Evolutionary conservation across 2,797 vertebrate genomes (phyloP), one percentile per base, ranked within the genome.

Genomic region (Apogon talboti): DNA sequence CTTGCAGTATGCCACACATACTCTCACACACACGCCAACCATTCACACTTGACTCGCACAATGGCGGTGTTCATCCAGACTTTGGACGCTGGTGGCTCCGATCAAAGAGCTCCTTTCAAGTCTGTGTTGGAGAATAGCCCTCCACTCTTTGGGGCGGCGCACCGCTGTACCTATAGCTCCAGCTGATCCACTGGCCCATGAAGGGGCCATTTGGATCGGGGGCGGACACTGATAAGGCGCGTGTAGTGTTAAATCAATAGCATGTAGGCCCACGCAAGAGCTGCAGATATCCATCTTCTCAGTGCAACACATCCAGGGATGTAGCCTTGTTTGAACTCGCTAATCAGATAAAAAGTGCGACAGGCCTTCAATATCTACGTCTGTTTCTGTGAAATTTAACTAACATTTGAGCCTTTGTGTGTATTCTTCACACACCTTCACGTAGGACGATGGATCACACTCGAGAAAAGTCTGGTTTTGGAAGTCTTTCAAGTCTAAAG

Each of bases 91-190:
- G 59, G 63, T 76, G 75, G 72, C 11, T 11, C 77, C 53, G 47
- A 78, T 91, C 87, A 90, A 88, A 90, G 87, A 74, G 59, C 66
- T 66, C 48, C 78, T 86, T 88, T 87, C 83, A 91, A 66, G 42
- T 78, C 66, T 67, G 74, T 13, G 1, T 47, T 48, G 79, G 80
- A 79, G 83, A 86, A 83, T 66, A 28, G 58, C 44, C 72, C 70
- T 63, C 55, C 74, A 60, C 59, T 59, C 83, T 74, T 59, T 40
- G 41, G 43, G 52, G 57, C 12, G 30, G 55, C 42, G 46, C 72
- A n/a, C 46, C 42, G 35, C 76, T 78, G 64, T 77, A 82, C 77
- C 59, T 81, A 28, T 44, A 76, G 64, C 76, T 82, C 58, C 81
- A 68, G 82, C 69, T 72, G 74, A 76, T 55, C 60, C 78, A 65